Percentiles rank a stretch among this genome's conserved stretches.
Conservation (phyloP, 2,797 vertebrate species). For the Clarias pachynema region DNA sequence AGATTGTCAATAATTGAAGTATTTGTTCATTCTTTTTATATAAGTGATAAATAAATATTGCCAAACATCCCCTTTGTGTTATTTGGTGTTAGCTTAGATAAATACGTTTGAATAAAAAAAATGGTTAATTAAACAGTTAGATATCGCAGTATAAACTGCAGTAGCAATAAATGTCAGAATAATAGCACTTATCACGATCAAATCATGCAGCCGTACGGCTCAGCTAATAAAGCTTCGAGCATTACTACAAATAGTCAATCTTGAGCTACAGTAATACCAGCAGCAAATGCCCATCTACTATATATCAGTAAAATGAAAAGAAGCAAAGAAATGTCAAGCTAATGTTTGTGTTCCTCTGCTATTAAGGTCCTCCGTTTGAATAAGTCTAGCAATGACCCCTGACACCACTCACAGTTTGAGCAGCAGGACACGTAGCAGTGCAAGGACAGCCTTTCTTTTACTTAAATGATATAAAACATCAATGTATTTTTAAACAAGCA, state of each 20-base stretch:
- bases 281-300: conserved; percentile 52
- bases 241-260: conserved; percentile 4
- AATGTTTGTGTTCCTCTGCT: conserved; percentile 60
- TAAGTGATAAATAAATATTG: too few relatives aligned
- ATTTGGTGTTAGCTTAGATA: too few relatives aligned
- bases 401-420: conserved; percentile 55
- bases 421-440: conserved; percentile 49
- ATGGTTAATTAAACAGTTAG: too few relatives aligned
- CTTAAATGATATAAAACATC: not conserved
- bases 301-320: conserved; percentile 57
- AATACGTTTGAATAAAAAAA: too few relatives aligned
- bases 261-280: conserved; percentile 39
- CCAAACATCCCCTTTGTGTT: too few relatives aligned
- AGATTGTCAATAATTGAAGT: too few relatives aligned
- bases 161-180: too few relatives aligned
- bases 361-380: conserved; percentile 62
- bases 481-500: not conserved
- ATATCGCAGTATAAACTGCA: too few relatives aligned
- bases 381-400: conserved; percentile 58
- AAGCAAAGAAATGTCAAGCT: conserved; percentile 50
- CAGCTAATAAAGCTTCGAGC: not conserved
- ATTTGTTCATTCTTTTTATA: too few relatives aligned
- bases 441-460: conserved; percentile 37
- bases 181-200: too few relatives aligned
- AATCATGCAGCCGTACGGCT: too few relatives aligned